These are phyloP conservation scores for Oreortyx pictus DNA, from an alignment of 2,797 vertebrate genomes.

Conservation along the genomic window DNA sequence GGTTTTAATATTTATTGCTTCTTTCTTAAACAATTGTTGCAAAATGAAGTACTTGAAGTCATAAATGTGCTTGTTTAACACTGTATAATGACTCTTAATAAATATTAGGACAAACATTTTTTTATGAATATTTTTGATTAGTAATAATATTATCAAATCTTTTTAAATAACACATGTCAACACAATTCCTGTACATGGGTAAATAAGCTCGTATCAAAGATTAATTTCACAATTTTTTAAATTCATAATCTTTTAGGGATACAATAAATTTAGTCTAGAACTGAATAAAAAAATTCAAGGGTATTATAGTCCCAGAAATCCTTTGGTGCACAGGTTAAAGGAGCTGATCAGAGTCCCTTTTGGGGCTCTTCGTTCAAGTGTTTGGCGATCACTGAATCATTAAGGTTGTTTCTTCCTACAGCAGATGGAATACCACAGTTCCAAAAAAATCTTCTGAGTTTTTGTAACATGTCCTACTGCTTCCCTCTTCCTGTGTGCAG, in stretches of 20 bases:
- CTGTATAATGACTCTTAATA: slow-evolving; percentile 46
- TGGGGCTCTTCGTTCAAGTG: not conserved
- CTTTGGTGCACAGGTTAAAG: slow-evolving; percentile 1
- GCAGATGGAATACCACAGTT: slow-evolving; percentile 18
- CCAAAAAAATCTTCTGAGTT: slow-evolving; percentile 19
- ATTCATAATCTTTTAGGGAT: slow-evolving; percentile 35
- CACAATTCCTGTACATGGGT: not conserved
- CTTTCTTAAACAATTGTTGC: not conserved
- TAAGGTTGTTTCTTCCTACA: not conserved
- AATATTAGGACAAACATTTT: slow-evolving; percentile 48
- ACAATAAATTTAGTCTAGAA: slow-evolving; percentile 20
- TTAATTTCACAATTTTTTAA: slow-evolving; percentile 1
- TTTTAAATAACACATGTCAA: slow-evolving; percentile 18
- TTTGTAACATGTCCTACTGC: slow-evolving; percentile 59
- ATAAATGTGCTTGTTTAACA: slow-evolving; percentile 12
- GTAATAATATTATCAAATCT: slow-evolving; percentile 30
- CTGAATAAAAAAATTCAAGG: slow-evolving; percentile 46
- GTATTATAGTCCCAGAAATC: not conserved
- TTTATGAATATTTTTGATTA: slow-evolving; percentile 49
- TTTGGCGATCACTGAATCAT: slow-evolving; percentile 40
- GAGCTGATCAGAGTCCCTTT: slow-evolving; percentile 31
- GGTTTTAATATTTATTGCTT: not conserved
- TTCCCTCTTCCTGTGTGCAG: slow-evolving; percentile 72
- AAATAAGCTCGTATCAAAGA: slow-evolving; percentile 16
- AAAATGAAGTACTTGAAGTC: slow-evolving; percentile 18